Evolutionary conservation across 1,140 invertebrate genomes (phyloP).

Genomic region (Chlorops oryzae): DNA sequence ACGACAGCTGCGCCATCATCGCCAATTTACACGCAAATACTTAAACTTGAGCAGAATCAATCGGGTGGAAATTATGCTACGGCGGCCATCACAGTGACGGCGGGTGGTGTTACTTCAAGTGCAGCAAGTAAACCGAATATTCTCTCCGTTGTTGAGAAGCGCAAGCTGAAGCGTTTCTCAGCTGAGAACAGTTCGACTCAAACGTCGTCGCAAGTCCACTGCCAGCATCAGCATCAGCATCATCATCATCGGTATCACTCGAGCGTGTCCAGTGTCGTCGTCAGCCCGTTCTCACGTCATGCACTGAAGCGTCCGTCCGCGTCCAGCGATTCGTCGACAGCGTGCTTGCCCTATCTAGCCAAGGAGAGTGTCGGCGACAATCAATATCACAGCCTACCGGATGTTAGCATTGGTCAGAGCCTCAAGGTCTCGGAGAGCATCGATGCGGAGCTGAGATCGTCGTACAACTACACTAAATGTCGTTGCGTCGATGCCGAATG

Average conservation of each 20-base stretch:
- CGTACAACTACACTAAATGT: conserved; percentile 41
- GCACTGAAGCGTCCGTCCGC: not conserved
- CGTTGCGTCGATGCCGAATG: conserved; percentile 6
- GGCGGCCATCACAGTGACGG: not conserved
- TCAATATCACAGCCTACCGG: conserved; percentile 62
- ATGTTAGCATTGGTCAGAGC: conserved; percentile 60
- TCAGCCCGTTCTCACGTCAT: not conserved
- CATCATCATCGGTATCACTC: no score
- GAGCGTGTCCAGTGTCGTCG: no score
- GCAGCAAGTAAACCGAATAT: conserved; percentile 38
- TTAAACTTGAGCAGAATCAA: conserved; percentile 28
- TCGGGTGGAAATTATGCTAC: not conserved
- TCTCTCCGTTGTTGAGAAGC: conserved; percentile 34
- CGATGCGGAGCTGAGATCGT: conserved; percentile 57
- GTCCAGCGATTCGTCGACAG: not conserved
- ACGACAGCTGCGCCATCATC: conserved; percentile 12
- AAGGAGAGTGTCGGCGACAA: conserved; percentile 50
- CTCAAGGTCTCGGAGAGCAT: conserved; percentile 61
- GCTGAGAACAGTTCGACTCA: conserved; percentile 16
- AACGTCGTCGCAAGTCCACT: no score
- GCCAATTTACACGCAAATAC: conserved; percentile 32
- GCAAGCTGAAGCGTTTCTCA: conserved; percentile 24
- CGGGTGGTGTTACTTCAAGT: conserved; percentile 23
- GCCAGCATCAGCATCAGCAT: not conserved
- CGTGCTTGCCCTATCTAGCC: conserved; percentile 7